Evolutionary conservation across 2,113 vertebrate species (phyloP), one percentile per base, ranked within the genome.

Genomic region (Petromus typicus): DNA sequence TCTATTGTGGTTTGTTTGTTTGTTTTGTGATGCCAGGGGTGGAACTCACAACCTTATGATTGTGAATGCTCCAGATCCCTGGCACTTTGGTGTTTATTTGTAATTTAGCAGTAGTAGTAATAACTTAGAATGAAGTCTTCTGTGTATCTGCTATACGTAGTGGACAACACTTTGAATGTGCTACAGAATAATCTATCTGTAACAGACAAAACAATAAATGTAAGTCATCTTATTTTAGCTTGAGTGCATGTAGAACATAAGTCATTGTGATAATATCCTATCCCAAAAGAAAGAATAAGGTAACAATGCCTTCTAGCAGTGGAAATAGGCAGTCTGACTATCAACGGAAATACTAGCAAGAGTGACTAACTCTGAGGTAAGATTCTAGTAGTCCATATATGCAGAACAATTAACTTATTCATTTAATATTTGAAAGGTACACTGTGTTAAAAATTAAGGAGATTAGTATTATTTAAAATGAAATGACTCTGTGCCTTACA

Each of bases 221-320:
- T 81, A 75, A 64, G 73, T 88, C 7, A 87, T 89, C 86, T 96
- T 66, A 27, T 90, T 84, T 88, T 86, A 86, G 34, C 16, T 90
- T 84, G 87, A 18, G 5, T 81, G 71, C 51, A 37, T 63, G 54
- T 45, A 83, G 57, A 76, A 66, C 66, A 86, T 94, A 91, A 85
- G 69, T 92, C 75, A 87, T 20, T 89, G 59, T 63, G 76, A 69
- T 86, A 63, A 76, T 75, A 75, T 75, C 34, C 9, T 88, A 93
- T 56, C 7, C 14, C 63, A 86, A 86, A 80, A 64, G 56, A 34
- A 78, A 80, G 27, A 57, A 67, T 59, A 30, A 79, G 91, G 16
- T 80, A 89, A 59, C 83, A 2, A 7, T 63, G 11, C 61, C 76
- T 84, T 84, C 22, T 9, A 37, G 27, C 18, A 54, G 27, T 56